Percentiles rank a stretch among this genome's conserved stretches.
Evolutionary conservation across 2,113 vertebrate species (phyloP).

Genomic region (Crotalus horridus): DNA sequence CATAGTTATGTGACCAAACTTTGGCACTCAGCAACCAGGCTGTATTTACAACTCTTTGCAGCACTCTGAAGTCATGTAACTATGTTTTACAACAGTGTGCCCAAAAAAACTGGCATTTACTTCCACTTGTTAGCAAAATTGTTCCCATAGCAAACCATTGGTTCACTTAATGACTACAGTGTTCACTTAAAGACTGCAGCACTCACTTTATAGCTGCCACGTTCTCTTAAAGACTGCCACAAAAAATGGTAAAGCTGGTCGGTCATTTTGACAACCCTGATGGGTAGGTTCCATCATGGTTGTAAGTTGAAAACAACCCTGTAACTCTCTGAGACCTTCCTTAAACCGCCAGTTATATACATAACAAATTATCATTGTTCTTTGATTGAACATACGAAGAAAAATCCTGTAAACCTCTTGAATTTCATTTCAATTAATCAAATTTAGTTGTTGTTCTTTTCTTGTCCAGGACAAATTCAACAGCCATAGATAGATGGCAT

Average conservation of each 20-base stretch:
- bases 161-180: background rate
- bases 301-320: background rate
- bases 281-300: background rate
- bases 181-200: background rate
- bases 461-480: background rate
- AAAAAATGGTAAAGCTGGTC: background rate
- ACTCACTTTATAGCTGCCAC: background rate
- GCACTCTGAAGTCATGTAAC: background rate
- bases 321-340: background rate
- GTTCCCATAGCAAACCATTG: background rate
- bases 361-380: background rate
- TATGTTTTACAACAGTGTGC: background rate
- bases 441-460: background rate
- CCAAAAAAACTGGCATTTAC: background rate
- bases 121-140: background rate
- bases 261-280: background rate
- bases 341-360: background rate
- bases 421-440: background rate
- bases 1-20: background rate
- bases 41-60: background rate
- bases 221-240: background rate
- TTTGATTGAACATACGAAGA: background rate
- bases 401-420: background rate
- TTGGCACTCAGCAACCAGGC: background rate
- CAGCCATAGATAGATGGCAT: background rate